phyloP scores from a whole-genome alignment of 2,113 vertebrate species.

The Brachypodius melanocephalos region DNA sequence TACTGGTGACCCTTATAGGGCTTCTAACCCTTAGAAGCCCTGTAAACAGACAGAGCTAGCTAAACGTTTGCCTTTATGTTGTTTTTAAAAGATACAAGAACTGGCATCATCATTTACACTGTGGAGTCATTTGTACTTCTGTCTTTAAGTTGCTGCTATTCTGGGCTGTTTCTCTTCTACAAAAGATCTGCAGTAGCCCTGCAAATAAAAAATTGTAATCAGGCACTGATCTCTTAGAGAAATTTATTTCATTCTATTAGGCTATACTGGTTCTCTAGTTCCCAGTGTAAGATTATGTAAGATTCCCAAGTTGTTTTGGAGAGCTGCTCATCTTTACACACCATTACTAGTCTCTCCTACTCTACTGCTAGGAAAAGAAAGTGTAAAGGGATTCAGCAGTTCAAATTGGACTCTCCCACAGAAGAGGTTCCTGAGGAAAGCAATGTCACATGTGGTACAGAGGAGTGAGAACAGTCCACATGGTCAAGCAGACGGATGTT shows the following conservation, averaged over 20 bases:
- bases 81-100: not conserved
- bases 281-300: not conserved
- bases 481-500: not conserved
- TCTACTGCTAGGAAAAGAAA: not conserved
- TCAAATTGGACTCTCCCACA: not conserved
- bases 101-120: not conserved
- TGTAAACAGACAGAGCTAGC: not conserved
- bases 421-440: not conserved
- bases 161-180: not conserved
- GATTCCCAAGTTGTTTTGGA: not conserved
- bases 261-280: not conserved
- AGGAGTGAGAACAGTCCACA: not conserved
- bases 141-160: not conserved
- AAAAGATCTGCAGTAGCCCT: not conserved
- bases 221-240: not conserved
- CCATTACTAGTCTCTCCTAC: not conserved
- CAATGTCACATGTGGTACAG: accelerated
- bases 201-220: not conserved
- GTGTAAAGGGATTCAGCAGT: not conserved
- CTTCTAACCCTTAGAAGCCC: not conserved
- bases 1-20: too few relatives aligned
- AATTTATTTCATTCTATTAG: not conserved
- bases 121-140: not conserved
- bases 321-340: not conserved
- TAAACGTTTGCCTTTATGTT: not conserved